Evolutionary conservation across 2,113 vertebrate genomes (phyloP), one percentile per base, ranked within the genome.

Genomic region (Hassar affinis): DNA sequence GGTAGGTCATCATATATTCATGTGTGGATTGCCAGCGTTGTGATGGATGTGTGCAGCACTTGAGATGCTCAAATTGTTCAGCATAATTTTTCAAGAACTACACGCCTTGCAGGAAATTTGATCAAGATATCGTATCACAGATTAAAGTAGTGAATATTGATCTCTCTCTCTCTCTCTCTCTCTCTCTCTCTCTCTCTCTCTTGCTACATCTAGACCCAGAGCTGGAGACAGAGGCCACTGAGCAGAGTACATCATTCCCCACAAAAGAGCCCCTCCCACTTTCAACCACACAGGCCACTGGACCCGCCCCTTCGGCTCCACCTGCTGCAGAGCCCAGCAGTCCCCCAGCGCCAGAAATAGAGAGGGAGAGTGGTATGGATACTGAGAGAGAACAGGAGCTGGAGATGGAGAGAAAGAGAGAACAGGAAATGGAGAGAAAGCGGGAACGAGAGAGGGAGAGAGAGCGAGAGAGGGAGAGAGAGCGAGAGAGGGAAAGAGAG

Each of bases 211-310:
- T 79, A 94, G 94, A 92, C 82, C 91, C 92, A 59, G 93, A 92
- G 10, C 79, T 90, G 38, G 77, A 89, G 0, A 15, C 90, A 76
- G 92, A 85, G 79, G 90, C 93, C 27, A 94, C 92, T 22, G 86
- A 88, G n/a, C 75, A 49, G 71, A 82, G 84, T 5, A 88, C 92
- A 78, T 76, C 85, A 66, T 92, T 92, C 88, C 93, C 91, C 74
- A 95, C 94, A 14, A 91, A 93, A 15, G 92, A 93, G 85, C 88
- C 93, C 80, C 85, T 93, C 79, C 87, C 92, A 57, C 88, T 92
- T 61, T 94, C 94, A 81, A 95, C 94, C 76, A 94, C 94, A 61
- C 94, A 94, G 88, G 93, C 94, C 83, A 93, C 92, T 0, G 89
- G 92, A 84, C 93, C 92, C 0, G 94, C 93, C 79, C 94, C 94